Conservation (phyloP, 2,888 invertebrate genomes). For the Drosophila yooni region DNA sequence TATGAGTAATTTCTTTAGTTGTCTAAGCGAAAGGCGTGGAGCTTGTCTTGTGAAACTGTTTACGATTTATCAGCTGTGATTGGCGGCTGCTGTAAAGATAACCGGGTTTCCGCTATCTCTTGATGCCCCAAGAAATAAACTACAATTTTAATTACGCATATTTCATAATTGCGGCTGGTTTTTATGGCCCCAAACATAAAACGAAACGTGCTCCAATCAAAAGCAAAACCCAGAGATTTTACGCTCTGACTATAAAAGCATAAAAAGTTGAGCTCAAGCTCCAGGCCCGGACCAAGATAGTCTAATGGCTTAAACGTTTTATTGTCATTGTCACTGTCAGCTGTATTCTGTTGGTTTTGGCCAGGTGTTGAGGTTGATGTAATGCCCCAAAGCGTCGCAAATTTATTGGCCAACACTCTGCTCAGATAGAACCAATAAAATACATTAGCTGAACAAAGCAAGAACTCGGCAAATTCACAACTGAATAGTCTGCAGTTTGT, state of each 20-base stretch:
- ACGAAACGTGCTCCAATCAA: slow-evolving; percentile 18
- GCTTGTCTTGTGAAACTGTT: slow-evolving; percentile 28
- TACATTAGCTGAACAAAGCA: slow-evolving; percentile 45
- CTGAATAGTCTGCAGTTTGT: slow-evolving; percentile 31
- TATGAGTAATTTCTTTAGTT: slow-evolving; percentile 44
- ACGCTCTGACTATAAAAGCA: not conserved
- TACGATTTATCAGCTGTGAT: slow-evolving; percentile 33
- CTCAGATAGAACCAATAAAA: slow-evolving; percentile 51
- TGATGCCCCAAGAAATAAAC: not conserved
- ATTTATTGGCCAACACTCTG: slow-evolving; percentile 52
- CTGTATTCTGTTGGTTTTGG: not conserved
- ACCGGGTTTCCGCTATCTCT: not conserved
- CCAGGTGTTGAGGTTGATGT: slow-evolving; percentile 43
- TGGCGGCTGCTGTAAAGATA: slow-evolving; percentile 13
- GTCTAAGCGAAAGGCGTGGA: slow-evolving; percentile 18
- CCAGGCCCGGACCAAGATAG: not conserved
- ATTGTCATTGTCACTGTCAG: slow-evolving; percentile 22
- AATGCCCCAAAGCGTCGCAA: slow-evolving; percentile 30
- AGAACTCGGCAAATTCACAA: slow-evolving; percentile 45
- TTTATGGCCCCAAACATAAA: slow-evolving; percentile 32
- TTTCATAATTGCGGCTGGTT: slow-evolving; percentile 9
- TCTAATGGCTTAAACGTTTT: slow-evolving; percentile 5
- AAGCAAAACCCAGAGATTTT: not conserved
- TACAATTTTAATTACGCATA: slow-evolving; percentile 38
- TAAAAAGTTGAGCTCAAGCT: not conserved